Percentiles rank a stretch among this genome's conserved stretches.
Conservation (phyloP, 2,888 invertebrate genomes). For the Cheilosia vulpina region DNA sequence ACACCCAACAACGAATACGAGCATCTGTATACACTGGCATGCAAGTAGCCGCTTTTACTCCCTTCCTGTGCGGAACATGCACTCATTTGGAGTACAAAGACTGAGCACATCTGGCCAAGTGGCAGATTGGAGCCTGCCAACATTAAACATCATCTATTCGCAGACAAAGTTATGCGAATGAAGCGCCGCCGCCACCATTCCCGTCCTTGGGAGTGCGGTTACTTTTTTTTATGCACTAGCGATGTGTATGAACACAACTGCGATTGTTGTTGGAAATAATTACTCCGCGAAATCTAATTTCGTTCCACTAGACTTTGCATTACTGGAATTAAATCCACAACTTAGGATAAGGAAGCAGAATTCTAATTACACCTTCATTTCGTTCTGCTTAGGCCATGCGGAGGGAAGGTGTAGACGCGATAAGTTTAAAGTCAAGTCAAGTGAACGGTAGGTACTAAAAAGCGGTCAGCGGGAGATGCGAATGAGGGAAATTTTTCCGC, state of each 20-base stretch:
- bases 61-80: neutral
- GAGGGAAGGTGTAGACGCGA: constrained; percentile 13
- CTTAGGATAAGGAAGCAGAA: constrained; percentile 68
- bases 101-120: constrained; percentile 70
- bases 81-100: constrained; percentile 52
- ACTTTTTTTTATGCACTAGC: constrained; percentile 14
- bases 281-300: constrained; percentile 74
- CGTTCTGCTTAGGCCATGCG: constrained; percentile 27
- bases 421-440: constrained; percentile 34
- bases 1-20: neutral
- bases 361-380: constrained; percentile 71
- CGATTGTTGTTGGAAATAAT: constrained; percentile 51
- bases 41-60: constrained; percentile 9
- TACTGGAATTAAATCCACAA: constrained; percentile 67
- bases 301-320: constrained; percentile 70
- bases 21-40: constrained; percentile 23
- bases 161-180: constrained; percentile 46
- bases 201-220: constrained; percentile 12
- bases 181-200: constrained; percentile 30
- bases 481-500: constrained; percentile 35
- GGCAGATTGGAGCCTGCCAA: constrained; percentile 60
- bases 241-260: constrained; percentile 18
- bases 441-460: constrained; percentile 31
- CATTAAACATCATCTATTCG: constrained; percentile 40
- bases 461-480: constrained; percentile 42